Conservation (phyloP, 2,888 invertebrate genomes). For the Volucella inanis region DNA sequence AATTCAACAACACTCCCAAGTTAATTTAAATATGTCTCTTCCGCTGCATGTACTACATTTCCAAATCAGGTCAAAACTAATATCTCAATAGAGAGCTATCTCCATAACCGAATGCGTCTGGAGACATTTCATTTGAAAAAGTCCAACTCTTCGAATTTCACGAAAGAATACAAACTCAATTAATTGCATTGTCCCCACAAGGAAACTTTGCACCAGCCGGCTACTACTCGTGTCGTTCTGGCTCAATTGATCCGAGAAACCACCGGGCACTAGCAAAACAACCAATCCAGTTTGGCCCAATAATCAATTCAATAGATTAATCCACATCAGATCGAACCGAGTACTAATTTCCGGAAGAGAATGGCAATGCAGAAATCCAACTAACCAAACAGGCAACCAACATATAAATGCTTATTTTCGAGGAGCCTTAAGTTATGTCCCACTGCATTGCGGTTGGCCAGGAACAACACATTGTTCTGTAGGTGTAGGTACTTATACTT, state of each 20-base stretch:
- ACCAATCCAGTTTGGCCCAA: slow-evolving; percentile 51
- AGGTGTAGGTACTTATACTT: slow-evolving; percentile 40
- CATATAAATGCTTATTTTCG: slow-evolving; percentile 18
- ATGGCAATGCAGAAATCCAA: slow-evolving; percentile 44
- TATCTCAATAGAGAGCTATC: slow-evolving; percentile 53
- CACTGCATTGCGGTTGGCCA: slow-evolving; percentile 22
- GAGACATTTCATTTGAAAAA: slow-evolving; percentile 21
- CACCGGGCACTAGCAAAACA: background rate
- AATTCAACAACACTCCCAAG: slow-evolving; percentile 21
- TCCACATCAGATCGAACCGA: slow-evolving; percentile 55
- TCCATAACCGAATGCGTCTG: slow-evolving; percentile 42
- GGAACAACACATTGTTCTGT: background rate
- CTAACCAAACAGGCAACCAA: background rate
- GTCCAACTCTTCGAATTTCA: slow-evolving; percentile 37
- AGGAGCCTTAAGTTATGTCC: slow-evolving; percentile 53
- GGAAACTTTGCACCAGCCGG: slow-evolving; percentile 2
- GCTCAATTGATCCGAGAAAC: slow-evolving; percentile 24
- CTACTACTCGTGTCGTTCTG: slow-evolving; percentile 21
- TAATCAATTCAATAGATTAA: slow-evolving; percentile 53
- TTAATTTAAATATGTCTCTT: slow-evolving; percentile 57
- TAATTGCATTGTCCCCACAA: slow-evolving; percentile 64
- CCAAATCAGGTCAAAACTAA: slow-evolving; percentile 70
- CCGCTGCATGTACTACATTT: slow-evolving; percentile 44
- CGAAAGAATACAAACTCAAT: slow-evolving; percentile 37
- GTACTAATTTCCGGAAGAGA: slow-evolving; percentile 62